These are phyloP conservation scores for Drosophila bocki DNA, from an alignment of 1,140 invertebrate species.

Conservation along the genomic window DNA sequence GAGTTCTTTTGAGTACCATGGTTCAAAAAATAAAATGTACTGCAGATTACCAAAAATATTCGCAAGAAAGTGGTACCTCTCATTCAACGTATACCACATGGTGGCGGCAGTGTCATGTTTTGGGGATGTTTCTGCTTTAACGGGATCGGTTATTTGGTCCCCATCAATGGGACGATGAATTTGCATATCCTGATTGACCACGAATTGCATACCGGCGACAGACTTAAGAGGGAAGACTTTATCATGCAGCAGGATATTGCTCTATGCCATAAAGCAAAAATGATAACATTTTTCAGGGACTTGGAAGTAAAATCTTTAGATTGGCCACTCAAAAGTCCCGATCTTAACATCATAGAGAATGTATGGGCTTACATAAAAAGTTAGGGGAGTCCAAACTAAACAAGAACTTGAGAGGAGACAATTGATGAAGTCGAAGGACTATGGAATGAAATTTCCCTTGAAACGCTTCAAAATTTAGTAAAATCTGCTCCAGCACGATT, in stretches of 20 bases:
- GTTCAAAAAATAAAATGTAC: constrained; percentile 1
- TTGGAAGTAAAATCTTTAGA: too few species aligned
- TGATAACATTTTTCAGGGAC: not conserved
- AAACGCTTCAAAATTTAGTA: not conserved
- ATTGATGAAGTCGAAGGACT: constrained; percentile 7
- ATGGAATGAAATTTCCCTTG: constrained; percentile 3
- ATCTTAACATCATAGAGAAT: constrained; percentile 11
- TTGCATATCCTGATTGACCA: constrained; percentile 22
- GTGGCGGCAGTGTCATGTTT: constrained; percentile 12
- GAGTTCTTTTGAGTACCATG: constrained; percentile 7
- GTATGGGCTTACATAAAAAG: constrained; percentile 4
- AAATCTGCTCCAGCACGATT: not conserved
- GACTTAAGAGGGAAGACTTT: constrained; percentile 9
- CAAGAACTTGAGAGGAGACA: constrained; percentile 2
- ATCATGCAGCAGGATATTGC: constrained; percentile 31
- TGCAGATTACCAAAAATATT: not conserved
- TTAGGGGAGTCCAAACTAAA: not conserved
- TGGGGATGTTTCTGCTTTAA: not conserved
- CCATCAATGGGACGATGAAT: constrained; percentile 14
- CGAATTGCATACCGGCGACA: constrained; percentile 19
- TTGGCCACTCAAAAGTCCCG: not conserved
- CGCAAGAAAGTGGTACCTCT: not conserved
- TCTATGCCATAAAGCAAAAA: constrained; percentile 3
- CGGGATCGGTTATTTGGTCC: constrained; percentile 16
- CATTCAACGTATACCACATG: constrained; percentile 1